Evolutionary conservation across 2,888 invertebrate genomes (phyloP).

Genomic region (Plutella xylostella): DNA sequence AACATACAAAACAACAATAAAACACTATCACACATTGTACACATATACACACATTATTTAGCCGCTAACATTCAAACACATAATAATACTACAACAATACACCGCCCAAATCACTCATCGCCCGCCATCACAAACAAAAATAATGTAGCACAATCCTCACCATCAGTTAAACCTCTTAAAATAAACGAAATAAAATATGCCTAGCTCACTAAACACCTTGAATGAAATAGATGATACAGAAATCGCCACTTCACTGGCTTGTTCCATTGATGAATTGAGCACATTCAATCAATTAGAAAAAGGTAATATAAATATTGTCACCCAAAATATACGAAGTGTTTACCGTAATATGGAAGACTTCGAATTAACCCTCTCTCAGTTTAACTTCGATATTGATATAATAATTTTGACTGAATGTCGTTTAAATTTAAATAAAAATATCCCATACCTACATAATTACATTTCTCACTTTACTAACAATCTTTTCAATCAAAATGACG

Average conservation of each 20-base stretch:
- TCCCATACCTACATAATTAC: neutral
- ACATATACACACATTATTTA: no score
- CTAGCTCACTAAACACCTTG: neutral
- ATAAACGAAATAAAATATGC: neutral
- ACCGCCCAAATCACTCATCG: neutral
- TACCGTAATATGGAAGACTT: slow-evolving; percentile 15
- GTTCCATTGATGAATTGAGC: slow-evolving; percentile 1
- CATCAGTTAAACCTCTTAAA: neutral
- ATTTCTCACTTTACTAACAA: neutral
- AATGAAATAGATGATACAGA: slow-evolving; percentile 7
- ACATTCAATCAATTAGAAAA: neutral
- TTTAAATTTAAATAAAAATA: slow-evolving; percentile 3
- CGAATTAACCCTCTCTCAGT: slow-evolving; percentile 8
- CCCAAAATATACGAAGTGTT: slow-evolving; percentile 16
- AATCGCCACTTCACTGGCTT: slow-evolving; percentile 4
- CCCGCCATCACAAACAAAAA: neutral
- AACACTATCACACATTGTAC: no score
- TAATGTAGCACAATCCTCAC: neutral
- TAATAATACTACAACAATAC: neutral
- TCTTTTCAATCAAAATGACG: slow-evolving; percentile 1
- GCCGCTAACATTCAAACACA: neutral
- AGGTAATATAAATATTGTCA: neutral
- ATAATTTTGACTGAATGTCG: slow-evolving; percentile 16
- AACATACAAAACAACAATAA: no score
- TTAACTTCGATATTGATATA: slow-evolving; percentile 13